These are phyloP conservation scores for Cylloceria caligata DNA, from an alignment of 2,888 invertebrate genomes.

Conservation along the genomic window DNA sequence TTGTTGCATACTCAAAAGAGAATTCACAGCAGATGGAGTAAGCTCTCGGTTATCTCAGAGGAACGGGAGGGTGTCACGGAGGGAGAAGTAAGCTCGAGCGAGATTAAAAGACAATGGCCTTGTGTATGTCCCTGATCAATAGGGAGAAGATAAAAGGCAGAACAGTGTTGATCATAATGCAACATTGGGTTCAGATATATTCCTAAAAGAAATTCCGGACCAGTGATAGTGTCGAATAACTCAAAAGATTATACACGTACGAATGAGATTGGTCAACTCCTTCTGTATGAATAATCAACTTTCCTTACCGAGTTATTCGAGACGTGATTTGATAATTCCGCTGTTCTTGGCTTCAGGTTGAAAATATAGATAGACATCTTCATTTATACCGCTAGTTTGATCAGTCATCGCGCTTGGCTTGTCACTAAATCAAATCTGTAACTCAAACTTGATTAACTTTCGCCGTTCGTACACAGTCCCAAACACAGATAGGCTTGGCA, in stretches of 20 bases:
- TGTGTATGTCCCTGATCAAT: constrained; percentile 8
- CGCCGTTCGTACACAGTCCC: constrained; percentile 8
- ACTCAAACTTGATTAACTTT: constrained; percentile 56
- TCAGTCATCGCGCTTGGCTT: constrained; percentile 28
- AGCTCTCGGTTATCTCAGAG: not conserved
- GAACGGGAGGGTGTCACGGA: not conserved
- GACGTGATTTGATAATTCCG: no score
- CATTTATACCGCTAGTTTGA: constrained; percentile 14
- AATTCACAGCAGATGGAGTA: not conserved
- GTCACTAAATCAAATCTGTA: constrained; percentile 49
- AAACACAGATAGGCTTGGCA: constrained; percentile 20
- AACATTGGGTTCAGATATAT: not conserved
- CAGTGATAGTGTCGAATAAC: no score
- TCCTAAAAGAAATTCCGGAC: not conserved
- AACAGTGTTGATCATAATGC: not conserved
- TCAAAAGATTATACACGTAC: no score
- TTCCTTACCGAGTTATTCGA: no score
- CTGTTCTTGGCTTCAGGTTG: no score
- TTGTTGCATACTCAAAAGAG: not conserved
- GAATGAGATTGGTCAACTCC: no score
- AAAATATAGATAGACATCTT: no score
- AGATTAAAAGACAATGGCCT: not conserved
- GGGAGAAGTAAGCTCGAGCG: not conserved
- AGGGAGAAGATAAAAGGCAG: not conserved
- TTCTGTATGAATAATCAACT: no score